Conservation (phyloP, 1,140 invertebrate species). For the Schlechtendalia chinensis region DNA sequence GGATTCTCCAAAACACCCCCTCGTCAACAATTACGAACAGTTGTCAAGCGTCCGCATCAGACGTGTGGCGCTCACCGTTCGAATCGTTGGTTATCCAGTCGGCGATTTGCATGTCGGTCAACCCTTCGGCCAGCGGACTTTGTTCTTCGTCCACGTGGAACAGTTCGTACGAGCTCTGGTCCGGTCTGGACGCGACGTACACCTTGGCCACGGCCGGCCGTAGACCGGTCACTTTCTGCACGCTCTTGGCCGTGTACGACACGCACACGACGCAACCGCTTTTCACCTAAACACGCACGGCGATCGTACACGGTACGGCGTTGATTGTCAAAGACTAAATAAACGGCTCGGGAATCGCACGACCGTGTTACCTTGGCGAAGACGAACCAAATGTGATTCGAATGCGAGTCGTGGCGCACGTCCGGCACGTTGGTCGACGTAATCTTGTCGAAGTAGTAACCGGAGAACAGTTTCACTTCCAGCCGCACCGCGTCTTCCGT, state of each 20-base stretch:
- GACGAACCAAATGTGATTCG: slow-evolving; percentile 65
- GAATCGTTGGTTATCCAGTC: slow-evolving; percentile 42
- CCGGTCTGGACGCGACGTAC: slow-evolving; percentile 62
- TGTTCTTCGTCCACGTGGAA: slow-evolving; percentile 63
- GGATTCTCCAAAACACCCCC: no score
- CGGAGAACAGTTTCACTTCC: slow-evolving; percentile 65
- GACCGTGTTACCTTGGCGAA: slow-evolving; percentile 66
- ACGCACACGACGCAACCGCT: slow-evolving; percentile 63
- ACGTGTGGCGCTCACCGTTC: no score
- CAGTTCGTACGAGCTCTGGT: slow-evolving; percentile 63
- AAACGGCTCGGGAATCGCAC: no score
- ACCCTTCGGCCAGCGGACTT: slow-evolving; percentile 59
- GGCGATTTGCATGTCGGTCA: slow-evolving; percentile 9
- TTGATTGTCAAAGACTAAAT: no score
- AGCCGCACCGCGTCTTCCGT: slow-evolving; percentile 63
- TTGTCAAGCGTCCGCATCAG: no score
- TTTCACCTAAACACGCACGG: slow-evolving; percentile 55
- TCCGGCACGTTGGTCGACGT: slow-evolving; percentile 60
- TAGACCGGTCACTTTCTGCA: slow-evolving; percentile 62
- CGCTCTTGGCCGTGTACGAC: slow-evolving; percentile 61
- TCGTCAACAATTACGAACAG: no score
- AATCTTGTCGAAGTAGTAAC: slow-evolving; percentile 61
- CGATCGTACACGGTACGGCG: no score
- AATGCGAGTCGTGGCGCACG: slow-evolving; percentile 61
- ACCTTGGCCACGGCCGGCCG: slow-evolving; percentile 64